phyloP scores from a whole-genome alignment of 2,888 invertebrate genomes.

The Cerceris ruficornis region DNA sequence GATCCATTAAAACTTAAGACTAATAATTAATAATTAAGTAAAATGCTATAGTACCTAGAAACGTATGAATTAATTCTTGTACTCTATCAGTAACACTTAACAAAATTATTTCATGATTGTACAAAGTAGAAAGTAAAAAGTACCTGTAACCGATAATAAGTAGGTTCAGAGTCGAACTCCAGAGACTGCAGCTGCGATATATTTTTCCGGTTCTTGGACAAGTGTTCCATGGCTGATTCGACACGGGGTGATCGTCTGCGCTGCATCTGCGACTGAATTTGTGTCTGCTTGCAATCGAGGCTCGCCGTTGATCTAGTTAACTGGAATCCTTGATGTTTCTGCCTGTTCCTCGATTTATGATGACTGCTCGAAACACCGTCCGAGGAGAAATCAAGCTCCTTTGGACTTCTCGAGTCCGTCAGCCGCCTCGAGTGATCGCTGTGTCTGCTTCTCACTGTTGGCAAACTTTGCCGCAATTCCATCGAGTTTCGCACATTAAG shows the following conservation, averaged over 20 bases:
- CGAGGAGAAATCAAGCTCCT: constrained; percentile 83
- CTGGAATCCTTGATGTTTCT: constrained; percentile 69
- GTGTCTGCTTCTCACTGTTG: constrained; percentile 70
- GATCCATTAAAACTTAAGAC: too few relatives aligned
- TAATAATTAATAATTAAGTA: too few relatives aligned
- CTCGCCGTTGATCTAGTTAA: constrained; percentile 77
- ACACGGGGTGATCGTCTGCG: constrained; percentile 70
- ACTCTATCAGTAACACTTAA: background rate
- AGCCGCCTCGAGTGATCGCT: constrained; percentile 64
- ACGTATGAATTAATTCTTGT: background rate
- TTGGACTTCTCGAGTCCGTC: constrained; percentile 70
- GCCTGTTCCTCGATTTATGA: constrained; percentile 83
- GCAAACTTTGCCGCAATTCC: constrained; percentile 75
- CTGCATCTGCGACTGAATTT: constrained; percentile 65
- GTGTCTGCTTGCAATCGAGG: constrained; percentile 72
- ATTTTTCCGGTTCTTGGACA: constrained; percentile 71
- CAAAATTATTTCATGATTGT: background rate
- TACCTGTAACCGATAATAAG: constrained; percentile 83
- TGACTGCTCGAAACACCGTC: constrained; percentile 83
- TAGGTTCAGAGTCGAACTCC: constrained; percentile 90
- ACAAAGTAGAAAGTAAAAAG: background rate
- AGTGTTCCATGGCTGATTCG: constrained; percentile 73
- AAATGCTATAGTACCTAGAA: too few relatives aligned
- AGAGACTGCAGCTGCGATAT: constrained; percentile 83
- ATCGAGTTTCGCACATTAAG: constrained; percentile 80